A percentile compares a stretch with the other conserved stretches of the same genome.
Evolutionary conservation across 2,888 invertebrate species (phyloP).

Genomic region (Latheticus oryzae): DNA sequence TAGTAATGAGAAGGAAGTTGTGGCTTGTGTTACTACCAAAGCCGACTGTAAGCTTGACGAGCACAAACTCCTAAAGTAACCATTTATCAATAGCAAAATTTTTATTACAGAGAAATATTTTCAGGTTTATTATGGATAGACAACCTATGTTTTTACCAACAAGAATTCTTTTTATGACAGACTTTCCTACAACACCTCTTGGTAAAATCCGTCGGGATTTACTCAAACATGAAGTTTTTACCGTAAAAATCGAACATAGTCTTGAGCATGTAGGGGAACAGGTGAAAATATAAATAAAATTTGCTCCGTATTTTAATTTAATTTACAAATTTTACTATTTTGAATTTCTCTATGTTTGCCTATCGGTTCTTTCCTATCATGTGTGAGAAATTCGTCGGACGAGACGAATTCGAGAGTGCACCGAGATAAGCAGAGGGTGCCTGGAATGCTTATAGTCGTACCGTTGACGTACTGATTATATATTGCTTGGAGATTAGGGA

Average conservation of each 20-base stretch:
- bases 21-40: constrained; percentile 53
- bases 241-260: constrained; percentile 46
- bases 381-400: too few species aligned
- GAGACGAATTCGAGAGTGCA: too few species aligned
- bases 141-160: constrained; percentile 50
- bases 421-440: too few species aligned
- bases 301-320: too few species aligned
- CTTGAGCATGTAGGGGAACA: not conserved
- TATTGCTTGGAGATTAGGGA: too few species aligned
- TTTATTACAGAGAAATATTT: constrained; percentile 15
- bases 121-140: constrained; percentile 46
- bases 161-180: constrained; percentile 53
- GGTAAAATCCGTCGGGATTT: constrained; percentile 54
- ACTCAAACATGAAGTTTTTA: constrained; percentile 48
- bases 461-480: too few species aligned
- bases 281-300: too few species aligned
- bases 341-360: too few species aligned
- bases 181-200: constrained; percentile 55
- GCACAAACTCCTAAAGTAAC: constrained; percentile 49
- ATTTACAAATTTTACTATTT: too few species aligned
- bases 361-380: too few species aligned
- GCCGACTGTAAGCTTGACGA: constrained; percentile 44
- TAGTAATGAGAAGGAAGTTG: constrained; percentile 48
- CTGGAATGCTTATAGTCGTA: too few species aligned
- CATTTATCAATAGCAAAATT: constrained; percentile 17